Evolutionary conservation across 2,888 invertebrate genomes (phyloP).

Genomic region (Drosophila histrio): DNA sequence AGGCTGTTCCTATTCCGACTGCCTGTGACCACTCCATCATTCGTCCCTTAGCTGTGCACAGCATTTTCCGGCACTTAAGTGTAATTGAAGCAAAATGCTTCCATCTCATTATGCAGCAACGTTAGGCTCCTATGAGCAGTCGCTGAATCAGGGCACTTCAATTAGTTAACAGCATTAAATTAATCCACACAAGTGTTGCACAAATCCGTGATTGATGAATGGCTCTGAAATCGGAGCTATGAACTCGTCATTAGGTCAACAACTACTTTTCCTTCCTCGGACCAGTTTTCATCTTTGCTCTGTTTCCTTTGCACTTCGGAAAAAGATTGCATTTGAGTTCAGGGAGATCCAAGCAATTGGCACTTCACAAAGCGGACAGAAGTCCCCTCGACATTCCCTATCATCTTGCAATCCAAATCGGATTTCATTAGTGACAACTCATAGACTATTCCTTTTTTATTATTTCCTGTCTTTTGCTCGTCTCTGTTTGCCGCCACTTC

Average conservation of each 20-base stretch:
- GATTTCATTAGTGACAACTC: constrained; percentile 48
- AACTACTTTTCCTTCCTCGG: neutral
- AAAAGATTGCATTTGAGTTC: constrained; percentile 27
- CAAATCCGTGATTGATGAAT: constrained; percentile 50
- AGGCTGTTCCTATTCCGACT: constrained; percentile 19
- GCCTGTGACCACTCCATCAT: constrained; percentile 42
- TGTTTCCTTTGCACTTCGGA: neutral
- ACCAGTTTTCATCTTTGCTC: neutral
- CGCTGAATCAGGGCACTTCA: constrained; percentile 73
- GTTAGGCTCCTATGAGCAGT: constrained; percentile 5
- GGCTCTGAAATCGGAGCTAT: neutral
- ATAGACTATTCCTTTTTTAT: constrained; percentile 34
- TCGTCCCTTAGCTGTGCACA: constrained; percentile 54
- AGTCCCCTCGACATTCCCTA: neutral
- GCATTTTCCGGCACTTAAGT: constrained; percentile 75
- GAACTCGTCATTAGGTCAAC: constrained; percentile 10
- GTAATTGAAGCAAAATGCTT: constrained; percentile 73
- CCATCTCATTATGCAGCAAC: constrained; percentile 70
- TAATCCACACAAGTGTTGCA: constrained; percentile 48
- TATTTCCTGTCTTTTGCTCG: constrained; percentile 4
- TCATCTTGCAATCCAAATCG: constrained; percentile 26
- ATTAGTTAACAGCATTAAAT: constrained; percentile 73
- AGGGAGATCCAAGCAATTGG: constrained; percentile 25
- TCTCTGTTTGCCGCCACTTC: neutral
- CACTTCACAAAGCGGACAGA: constrained; percentile 16